Base-by-base conservation (phyloP, 2,113 vertebrate genomes). In the Genyomyrus donnyi region DNA sequence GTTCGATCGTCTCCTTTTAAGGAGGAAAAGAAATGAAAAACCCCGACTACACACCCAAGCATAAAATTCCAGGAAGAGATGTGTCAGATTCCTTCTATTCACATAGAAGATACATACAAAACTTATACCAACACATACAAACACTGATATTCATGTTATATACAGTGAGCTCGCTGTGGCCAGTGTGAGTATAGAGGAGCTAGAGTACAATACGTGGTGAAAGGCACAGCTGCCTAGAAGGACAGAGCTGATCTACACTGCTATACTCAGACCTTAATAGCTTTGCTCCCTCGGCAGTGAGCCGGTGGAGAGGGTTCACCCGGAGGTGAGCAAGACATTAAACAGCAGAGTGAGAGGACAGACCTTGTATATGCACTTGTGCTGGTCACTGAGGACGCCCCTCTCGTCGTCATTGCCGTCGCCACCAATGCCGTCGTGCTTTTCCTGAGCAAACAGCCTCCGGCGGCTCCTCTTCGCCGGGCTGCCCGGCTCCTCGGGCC, bases 361-460 rank as follows among this genome's bases (percentile, higher is more conserved):
- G 94, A 97, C 97, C 96, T 97, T 98, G 90, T 98, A 97, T 94
- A 96, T 95, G 95, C 97, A 98, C 94, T 98, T 98, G 95, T 97
- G 96, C 93, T 97, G 95, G 94, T 97, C 97, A 1, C 93, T 96
- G 90, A 97, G 96, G 91, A 97, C 90, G 5, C 95, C 96, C 53
- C 94, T 95, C 53, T 97, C 96, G 90, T 97, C 96, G 9, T n/a
- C 77, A 7, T 13, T 27, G 11, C 3, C 49, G 77, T 53, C 96
- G 17, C 35, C 87, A 4, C 19, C 56, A 1, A 21, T 0, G 53
- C 53, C 53, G 5, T 1, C 49, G 89, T 56, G 95, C 94, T 96
- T 97, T 96, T 97, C 96, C 96, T 97, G 97, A 96, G 97, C 94
- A 85, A 97, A 97, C 93, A 96, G 95, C 92, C 96, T 95, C 93